Evolutionary conservation across 2,888 invertebrate genomes (phyloP), one percentile per base, ranked within the genome.

Genomic region (Hemaris fuciformis): DNA sequence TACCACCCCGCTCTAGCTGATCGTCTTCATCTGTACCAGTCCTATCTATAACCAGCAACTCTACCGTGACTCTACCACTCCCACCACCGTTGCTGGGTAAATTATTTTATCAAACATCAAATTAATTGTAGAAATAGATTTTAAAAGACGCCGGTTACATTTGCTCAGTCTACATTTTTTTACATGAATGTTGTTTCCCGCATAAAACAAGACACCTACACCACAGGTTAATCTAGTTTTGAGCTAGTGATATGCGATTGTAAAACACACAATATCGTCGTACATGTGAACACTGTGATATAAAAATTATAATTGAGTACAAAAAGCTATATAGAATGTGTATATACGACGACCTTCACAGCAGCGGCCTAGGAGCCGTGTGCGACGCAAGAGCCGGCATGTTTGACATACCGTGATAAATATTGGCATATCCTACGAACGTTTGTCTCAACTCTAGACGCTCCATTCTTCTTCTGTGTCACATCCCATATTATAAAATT

Each of bases 241-340:
- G 27, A 6, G 53, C 48, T 53, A 27, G 48, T 18, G 15, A 8
- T 31, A 27, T 27, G 48, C 31, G 48, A 53, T 31, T 53, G 31
- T 53, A 53, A 31, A 31, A 18, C 18, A 18, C 27, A 31, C 53
- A 22, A 13, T 31, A 27, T 31, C 7, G 4, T 18, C 27, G 18
- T 53, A 53, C 18, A 27, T 18, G 18, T 53, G 31, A 10, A 53
- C 31, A 18, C 27, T 27, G 53, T 53, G 18, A 53, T 46, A 25
- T 53, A 53, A 31, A 53, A 53, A 53, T 53, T 18, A 53, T 53
- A 53, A 53, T 31, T 27, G 53, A 53, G 31, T 31, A 18, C 31
- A 53, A 53, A 53, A 53, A 53, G 53, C 31, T 53, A 53, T 53
- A 53, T 53, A 53, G 53, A 53, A 53, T 53, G 53, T 53, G 31